These are phyloP conservation scores for Diaprepes abbreviatus DNA, from an alignment of 2,888 invertebrate species.

Conservation along the genomic window DNA sequence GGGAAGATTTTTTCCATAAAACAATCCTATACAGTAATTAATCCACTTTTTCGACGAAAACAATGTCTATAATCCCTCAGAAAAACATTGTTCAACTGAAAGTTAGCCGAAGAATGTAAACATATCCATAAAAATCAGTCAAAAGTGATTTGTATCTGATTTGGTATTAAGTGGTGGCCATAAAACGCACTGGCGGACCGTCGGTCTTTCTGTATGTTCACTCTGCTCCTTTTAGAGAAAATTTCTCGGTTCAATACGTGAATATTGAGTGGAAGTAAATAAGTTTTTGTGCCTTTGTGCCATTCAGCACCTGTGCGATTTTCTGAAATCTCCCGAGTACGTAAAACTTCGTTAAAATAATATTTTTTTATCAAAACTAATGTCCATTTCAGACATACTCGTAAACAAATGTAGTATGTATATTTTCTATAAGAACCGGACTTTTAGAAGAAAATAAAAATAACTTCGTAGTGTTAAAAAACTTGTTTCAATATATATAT, in stretches of 20 bases:
- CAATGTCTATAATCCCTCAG: background rate
- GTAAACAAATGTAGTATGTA: no score
- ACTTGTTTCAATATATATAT: no score
- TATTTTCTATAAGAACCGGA: no score
- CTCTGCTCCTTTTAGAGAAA: conserved; percentile 44
- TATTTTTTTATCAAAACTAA: conserved; percentile 4
- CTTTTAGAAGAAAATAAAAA: no score
- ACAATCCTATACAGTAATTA: no score
- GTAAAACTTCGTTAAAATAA: background rate
- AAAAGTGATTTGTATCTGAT: conserved; percentile 58
- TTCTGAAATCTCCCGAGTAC: conserved; percentile 9
- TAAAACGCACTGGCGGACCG: conserved; percentile 34
- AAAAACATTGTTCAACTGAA: conserved; percentile 12
- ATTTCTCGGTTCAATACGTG: conserved; percentile 36
- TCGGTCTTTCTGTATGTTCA: conserved; percentile 40
- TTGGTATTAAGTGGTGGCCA: conserved; percentile 42
- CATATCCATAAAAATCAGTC: conserved; percentile 58
- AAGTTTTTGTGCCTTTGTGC: conserved; percentile 23
- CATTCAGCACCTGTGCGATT: conserved; percentile 40
- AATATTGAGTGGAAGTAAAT: conserved; percentile 34
- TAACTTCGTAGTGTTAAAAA: no score
- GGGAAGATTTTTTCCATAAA: no score
- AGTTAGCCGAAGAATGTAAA: conserved; percentile 52
- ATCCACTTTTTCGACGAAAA: no score
- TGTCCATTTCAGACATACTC: background rate